Evolutionary conservation across 1,140 invertebrate species (phyloP), one percentile per base, ranked within the genome.

Genomic region (Trichoplusia ni): DNA sequence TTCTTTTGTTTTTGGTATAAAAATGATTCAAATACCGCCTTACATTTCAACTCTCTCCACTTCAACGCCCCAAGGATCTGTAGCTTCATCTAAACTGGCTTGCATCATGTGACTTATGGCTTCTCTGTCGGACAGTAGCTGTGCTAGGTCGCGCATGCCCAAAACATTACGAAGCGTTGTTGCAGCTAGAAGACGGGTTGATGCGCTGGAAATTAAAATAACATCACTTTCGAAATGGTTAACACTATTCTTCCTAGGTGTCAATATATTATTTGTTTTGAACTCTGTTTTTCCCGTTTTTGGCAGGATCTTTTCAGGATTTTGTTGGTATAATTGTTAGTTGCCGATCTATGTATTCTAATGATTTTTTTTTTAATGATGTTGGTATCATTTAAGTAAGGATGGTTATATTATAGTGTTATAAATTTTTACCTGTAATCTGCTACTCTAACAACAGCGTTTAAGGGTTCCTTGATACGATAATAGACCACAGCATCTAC

Each of bases 31-130:
- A 42, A 61, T 49, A 56, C 18, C 35, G 25, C 60, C 93, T 95
- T 91, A 98, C 96, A 99, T 97, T 93, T 98, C 97, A 19, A 99
- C 97, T 69, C 97, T 92, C 87, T 99, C 97, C 0, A 99, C 97
- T 92, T 98, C 98, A 9, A 99, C 97, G n/a, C 98, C 98, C 98
- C 98, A 99, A 29, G 96, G 96, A 75, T 98, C 97, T 3, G 98
- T 99, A n/a, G 97, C 97, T 54, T 97, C 96, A 79, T 98, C 96
- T 23, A 98, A 89, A 23, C 93, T 92, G 2, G 83, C 82, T 90
- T 98, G 96, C 97, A 98, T 97, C 61, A 94, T 93, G 81, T 95
- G 94, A 25, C 96, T 97, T 63, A 99, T 99, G 4, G 95, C 94
- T 85, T 99, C 98, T 16, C 98, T 91, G 77, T 99, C 98, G 1